Evolutionary conservation across 1,140 invertebrate genomes (phyloP).

Genomic region (Drosophila simulans): DNA sequence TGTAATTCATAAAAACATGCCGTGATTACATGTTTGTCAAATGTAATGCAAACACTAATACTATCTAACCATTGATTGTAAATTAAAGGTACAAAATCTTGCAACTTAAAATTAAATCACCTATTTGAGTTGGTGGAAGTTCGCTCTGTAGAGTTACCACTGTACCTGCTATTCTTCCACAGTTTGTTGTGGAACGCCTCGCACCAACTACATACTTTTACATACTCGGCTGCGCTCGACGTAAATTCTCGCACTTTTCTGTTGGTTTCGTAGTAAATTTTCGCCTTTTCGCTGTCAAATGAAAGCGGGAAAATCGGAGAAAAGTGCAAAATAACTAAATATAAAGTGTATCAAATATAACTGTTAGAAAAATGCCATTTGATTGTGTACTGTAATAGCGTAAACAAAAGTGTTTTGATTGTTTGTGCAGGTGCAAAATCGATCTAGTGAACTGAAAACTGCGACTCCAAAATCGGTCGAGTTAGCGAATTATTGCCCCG

Average conservation of each 20-base stretch:
- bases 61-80: not conserved
- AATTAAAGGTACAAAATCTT: not conserved
- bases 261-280: constrained; percentile 18
- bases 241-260: constrained; percentile 30
- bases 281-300: constrained; percentile 3
- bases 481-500: constrained; percentile 30
- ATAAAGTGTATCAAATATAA: constrained; percentile 2
- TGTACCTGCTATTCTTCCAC: not conserved
- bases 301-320: constrained; percentile 7
- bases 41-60: not conserved
- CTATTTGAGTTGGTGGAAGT: not conserved
- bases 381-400: constrained; percentile 13
- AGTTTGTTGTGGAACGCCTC: constrained; percentile 1
- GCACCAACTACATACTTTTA: not conserved
- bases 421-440: constrained; percentile 61
- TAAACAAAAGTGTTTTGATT: constrained; percentile 51
- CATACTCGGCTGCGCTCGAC: constrained; percentile 13
- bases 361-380: not conserved
- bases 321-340: not conserved
- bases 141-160: not conserved
- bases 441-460: constrained; percentile 42
- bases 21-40: not conserved
- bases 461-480: constrained; percentile 19
- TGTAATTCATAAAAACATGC: not conserved
- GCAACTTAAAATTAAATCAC: not conserved